Conservation (phyloP, 2,113 vertebrate species). For the Hypanus sabinus region DNA sequence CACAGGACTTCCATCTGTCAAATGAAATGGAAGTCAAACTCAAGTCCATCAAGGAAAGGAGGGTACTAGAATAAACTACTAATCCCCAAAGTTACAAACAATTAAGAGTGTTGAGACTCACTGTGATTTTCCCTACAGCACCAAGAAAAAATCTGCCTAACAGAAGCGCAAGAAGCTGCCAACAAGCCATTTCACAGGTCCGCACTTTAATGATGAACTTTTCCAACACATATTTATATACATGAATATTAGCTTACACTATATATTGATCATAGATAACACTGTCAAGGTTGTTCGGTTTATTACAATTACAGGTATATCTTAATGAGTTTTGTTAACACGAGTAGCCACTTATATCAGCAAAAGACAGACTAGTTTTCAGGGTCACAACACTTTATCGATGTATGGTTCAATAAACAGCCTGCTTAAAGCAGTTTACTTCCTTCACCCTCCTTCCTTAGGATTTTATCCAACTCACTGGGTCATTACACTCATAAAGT, state of each 20-base stretch:
- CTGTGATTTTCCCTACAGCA: not conserved
- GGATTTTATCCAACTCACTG: not conserved
- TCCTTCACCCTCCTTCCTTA: not conserved
- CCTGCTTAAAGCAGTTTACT: not conserved
- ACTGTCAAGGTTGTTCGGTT: not conserved
- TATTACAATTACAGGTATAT: not conserved
- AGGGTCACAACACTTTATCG: not conserved
- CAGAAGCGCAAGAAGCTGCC: not conserved
- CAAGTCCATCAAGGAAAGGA: not conserved
- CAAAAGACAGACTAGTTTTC: not conserved
- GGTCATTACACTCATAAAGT: not conserved
- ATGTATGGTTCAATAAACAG: not conserved
- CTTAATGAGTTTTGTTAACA: constrained; percentile 19
- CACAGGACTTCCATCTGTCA: too few relatives aligned
- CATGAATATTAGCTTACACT: not conserved
- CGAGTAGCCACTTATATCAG: not conserved
- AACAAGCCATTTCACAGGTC: not conserved
- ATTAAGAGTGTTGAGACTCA: not conserved
- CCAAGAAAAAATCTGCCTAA: not conserved
- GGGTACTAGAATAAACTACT: not conserved
- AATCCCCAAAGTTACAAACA: not conserved
- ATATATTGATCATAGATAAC: not conserved
- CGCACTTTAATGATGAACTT: too few relatives aligned
- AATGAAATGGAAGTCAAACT: not conserved
- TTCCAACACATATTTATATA: not conserved